A percentile compares a stretch with the other conserved stretches of the same genome.
Evolutionary conservation across 2,888 invertebrate species (phyloP).

Genomic region (Vannuccia rotundouncinata): DNA sequence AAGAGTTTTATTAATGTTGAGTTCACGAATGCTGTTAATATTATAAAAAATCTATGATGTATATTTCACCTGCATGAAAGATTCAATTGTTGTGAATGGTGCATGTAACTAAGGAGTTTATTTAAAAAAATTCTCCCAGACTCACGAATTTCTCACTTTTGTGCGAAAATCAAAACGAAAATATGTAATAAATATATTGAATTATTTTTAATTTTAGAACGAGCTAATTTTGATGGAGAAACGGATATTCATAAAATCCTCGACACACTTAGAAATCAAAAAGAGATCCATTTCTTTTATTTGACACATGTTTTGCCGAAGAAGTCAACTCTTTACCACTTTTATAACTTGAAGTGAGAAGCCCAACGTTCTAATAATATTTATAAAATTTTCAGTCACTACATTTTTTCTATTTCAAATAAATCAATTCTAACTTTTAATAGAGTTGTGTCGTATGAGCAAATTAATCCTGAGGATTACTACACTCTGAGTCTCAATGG

Average conservation of each 20-base stretch:
- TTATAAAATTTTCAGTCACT: neutral
- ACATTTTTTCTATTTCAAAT: conserved; percentile 28
- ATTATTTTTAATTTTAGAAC: conserved; percentile 43
- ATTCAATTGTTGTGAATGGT: neutral
- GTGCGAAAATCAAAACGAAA: too few species aligned
- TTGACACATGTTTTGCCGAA: conserved; percentile 60
- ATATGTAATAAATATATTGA: neutral
- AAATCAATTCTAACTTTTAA: conserved; percentile 46
- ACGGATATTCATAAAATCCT: conserved; percentile 50
- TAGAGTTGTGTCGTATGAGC: conserved; percentile 69
- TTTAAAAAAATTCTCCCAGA: too few species aligned
- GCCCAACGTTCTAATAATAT: conserved; percentile 41
- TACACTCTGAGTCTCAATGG: conserved; percentile 75
- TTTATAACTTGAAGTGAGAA: conserved; percentile 57
- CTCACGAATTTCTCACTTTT: too few species aligned
- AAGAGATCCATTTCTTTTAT: conserved; percentile 64
- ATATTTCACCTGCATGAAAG: too few species aligned
- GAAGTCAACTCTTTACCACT: conserved; percentile 55
- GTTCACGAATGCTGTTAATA: too few species aligned
- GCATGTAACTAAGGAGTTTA: too few species aligned
- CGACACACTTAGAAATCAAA: conserved; percentile 45
- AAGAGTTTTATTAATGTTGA: too few species aligned
- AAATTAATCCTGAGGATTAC: conserved; percentile 67
- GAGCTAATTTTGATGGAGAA: conserved; percentile 45
- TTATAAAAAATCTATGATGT: too few species aligned